A percentile compares a stretch with the other conserved stretches of the same genome.
Evolutionary conservation across 2,113 vertebrate genomes (phyloP).

Genomic region (Crotalus helleri): DNA sequence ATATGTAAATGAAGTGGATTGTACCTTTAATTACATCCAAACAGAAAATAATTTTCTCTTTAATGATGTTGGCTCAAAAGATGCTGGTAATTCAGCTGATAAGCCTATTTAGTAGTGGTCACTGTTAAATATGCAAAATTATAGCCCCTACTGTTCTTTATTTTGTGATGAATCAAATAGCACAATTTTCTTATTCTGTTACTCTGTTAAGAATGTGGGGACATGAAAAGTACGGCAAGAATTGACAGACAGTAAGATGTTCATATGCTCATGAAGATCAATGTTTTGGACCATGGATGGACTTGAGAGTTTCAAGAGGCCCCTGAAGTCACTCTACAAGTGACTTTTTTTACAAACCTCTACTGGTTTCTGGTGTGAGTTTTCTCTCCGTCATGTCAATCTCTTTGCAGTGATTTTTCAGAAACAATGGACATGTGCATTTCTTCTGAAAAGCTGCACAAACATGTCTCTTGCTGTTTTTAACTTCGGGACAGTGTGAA

Average conservation of each 20-base stretch:
- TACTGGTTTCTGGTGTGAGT: not conserved
- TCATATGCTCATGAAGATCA: not conserved
- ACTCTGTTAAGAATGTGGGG: not conserved
- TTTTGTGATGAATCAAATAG: conserved; percentile 2
- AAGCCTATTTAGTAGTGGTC: conserved; percentile 61
- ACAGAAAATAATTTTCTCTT: conserved; percentile 65
- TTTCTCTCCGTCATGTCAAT: not conserved
- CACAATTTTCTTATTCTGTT: not conserved
- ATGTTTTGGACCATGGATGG: not conserved
- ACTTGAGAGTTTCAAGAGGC: not conserved
- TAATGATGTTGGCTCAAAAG: conserved; percentile 73
- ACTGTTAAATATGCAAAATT: conserved; percentile 42
- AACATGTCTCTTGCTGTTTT: not conserved
- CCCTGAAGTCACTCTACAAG: not conserved
- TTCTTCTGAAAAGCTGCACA: not conserved
- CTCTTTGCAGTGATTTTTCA: not conserved
- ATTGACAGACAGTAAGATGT: not conserved
- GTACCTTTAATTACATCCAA: conserved; percentile 77
- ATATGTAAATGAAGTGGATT: conserved; percentile 74
- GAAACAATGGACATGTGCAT: not conserved
- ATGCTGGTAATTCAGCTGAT: conserved; percentile 70
- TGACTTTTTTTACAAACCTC: not conserved
- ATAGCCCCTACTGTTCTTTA: conserved; percentile 10
- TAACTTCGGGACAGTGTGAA: not conserved
- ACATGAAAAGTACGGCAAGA: not conserved